Base-by-base conservation (phyloP, 2,888 invertebrate genomes). In the Nemapogon koenigi region DNA sequence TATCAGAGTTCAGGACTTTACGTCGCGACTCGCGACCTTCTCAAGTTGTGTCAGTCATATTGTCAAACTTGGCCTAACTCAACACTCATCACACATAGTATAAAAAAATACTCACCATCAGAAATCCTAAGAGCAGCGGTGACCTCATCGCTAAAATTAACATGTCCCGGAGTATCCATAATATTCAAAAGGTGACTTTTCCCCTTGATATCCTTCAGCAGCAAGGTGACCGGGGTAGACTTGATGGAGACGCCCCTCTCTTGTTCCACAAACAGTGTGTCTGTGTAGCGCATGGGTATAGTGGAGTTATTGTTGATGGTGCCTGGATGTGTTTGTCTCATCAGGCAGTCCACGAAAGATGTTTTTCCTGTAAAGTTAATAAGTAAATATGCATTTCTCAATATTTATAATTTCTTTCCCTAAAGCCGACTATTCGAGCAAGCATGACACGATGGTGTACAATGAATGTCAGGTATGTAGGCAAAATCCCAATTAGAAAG, bases 61-160 rank as follows among this genome's bases (percentile, higher is more conserved):
- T n/a, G n/a, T n/a, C n/a, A n/a, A n/a, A n/a, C n/a, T n/a, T n/a
- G n/a, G n/a, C n/a, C n/a, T n/a, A n/a, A n/a, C n/a, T n/a, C n/a
- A n/a, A n/a, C n/a, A n/a, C n/a, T n/a, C n/a, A n/a, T n/a, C n/a
- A n/a, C n/a, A n/a, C n/a, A n/a, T n/a, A n/a, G n/a, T n/a, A n/a
- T n/a, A n/a, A n/a, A n/a, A n/a, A 18, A n/a, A 13, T 8, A 43
- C 57, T 56, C 50, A 78, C 85, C 85, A 59, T 89, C 89, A 33
- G 86, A 86, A 47, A 97, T 81, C 43, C 99, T 85, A 80, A 97
- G 90, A 0, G 97, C 95, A 3, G 99, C 97, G 0, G 98, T 97
- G 2, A 94, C 96, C 76, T 99, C 99, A 73, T 99, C 99, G 18
- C 97, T 97, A 65, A 98, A 99, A 65, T 99, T 99, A 0, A 99